Evolutionary conservation across 2,888 invertebrate species (phyloP), one percentile per base, ranked within the genome.

Genomic region (Lasioglossum vierecki): DNA sequence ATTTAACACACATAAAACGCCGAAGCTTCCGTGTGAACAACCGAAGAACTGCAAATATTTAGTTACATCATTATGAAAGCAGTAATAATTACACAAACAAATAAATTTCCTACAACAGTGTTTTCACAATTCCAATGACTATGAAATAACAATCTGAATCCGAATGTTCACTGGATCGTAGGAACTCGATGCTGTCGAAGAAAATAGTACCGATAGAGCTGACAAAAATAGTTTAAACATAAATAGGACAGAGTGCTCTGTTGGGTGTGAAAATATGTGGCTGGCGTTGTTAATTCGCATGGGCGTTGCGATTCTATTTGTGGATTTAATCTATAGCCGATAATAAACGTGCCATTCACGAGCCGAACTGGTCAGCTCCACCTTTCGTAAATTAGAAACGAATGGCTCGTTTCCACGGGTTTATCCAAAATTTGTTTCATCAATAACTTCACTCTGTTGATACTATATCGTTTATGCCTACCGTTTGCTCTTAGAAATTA

Each of bases 221-320:
- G 18, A 57, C 68, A 41, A 39, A 35, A 76, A 76, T 46, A 46
- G 22, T 11, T 22, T 11, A 53, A 70, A 35, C 44, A 60, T 30
- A 78, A 63, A 72, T 72, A 72, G 46, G 30, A 63, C 22, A 46
- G 44, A 35, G 66, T 2, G 73, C 49, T 74, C 22, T 35, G n/a
- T 35, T n/a, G 46, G 46, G 79, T 72, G 22, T 63, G 26, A 66
- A 46, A 79, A 4, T 46, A 49, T 35, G 26, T 30, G 2, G 60
- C 46, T 60, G 4, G 26, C 26, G 18, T 22, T 73, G 30, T 46
- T 41, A 79, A 79, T 53, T 74, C 18, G 49, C 49, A 46, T 79
- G 60, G 49, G 73, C 63, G 72, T 5, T 22, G 72, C 30, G 60
- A 35, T 30, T 30, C 46, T 72, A 46, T 72, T 78, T 63, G 11